These are phyloP conservation scores for Mantis religiosa DNA, from an alignment of 2,888 invertebrate genomes.

Conservation along the genomic window DNA sequence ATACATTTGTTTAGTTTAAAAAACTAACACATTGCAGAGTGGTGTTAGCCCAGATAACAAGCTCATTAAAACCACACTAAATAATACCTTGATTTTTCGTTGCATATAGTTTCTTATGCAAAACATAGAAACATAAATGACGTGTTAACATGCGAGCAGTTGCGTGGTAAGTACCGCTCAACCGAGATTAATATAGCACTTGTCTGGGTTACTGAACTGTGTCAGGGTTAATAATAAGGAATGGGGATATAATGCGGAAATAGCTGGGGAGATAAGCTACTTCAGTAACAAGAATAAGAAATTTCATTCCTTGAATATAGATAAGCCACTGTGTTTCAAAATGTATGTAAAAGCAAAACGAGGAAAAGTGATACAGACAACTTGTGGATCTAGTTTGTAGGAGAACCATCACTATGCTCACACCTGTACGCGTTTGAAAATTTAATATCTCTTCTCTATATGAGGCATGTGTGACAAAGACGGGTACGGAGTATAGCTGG, in stretches of 20 bases:
- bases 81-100: neutral
- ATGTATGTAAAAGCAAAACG: too few species aligned
- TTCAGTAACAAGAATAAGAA: too few species aligned
- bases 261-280: neutral
- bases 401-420: too few species aligned
- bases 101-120: neutral
- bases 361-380: too few species aligned
- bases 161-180: neutral
- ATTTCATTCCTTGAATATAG: too few species aligned
- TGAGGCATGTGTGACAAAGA: too few species aligned
- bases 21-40: neutral
- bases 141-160: neutral
- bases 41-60: neutral
- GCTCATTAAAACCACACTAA: neutral
- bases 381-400: too few species aligned
- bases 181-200: neutral
- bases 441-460: too few species aligned
- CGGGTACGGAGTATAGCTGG: too few species aligned
- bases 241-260: neutral
- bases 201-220: neutral
- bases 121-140: neutral
- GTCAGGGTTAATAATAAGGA: neutral
- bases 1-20: neutral
- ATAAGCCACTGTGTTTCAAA: too few species aligned
- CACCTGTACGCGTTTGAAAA: too few species aligned